These are phyloP conservation scores for Eupeodes latifasciatus DNA, from an alignment of 2,888 invertebrate species.

Conservation along the genomic window DNA sequence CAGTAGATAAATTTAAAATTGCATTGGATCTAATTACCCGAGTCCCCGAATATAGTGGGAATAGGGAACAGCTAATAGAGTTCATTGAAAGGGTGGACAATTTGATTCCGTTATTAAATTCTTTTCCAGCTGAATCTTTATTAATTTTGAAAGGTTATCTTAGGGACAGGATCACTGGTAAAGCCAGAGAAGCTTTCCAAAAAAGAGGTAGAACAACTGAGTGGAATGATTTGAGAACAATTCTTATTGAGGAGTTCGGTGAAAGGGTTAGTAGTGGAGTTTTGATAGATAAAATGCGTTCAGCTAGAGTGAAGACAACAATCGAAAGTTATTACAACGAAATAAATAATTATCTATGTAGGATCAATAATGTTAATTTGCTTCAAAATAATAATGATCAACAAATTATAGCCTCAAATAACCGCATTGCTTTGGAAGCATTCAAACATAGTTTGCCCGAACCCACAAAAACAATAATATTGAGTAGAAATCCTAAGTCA, in stretches of 20 bases:
- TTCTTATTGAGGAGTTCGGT: too few species aligned
- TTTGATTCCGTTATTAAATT: not conserved
- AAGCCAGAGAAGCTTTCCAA: not conserved
- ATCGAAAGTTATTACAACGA: slow-evolving; percentile 46
- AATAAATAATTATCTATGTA: slow-evolving; percentile 33
- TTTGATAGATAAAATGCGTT: slow-evolving; percentile 38
- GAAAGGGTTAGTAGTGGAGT: not conserved
- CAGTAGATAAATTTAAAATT: too few species aligned
- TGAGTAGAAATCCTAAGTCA: too few species aligned
- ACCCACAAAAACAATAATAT: too few species aligned
- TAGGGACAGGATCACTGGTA: not conserved
- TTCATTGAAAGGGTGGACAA: slow-evolving; percentile 15
- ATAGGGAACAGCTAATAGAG: slow-evolving; percentile 6
- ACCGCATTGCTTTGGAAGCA: too few species aligned
- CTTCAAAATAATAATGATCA: not conserved
- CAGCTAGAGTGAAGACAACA: slow-evolving; percentile 33
- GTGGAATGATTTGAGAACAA: slow-evolving; percentile 1
- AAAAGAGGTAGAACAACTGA: slow-evolving; percentile 13
- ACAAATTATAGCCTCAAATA: slow-evolving; percentile 14
- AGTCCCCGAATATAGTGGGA: slow-evolving; percentile 6
- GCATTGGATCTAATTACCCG: not conserved
- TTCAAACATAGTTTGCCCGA: too few species aligned
- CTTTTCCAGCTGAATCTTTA: not conserved
- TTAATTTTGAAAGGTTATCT: slow-evolving; percentile 4
- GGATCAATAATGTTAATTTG: slow-evolving; percentile 16